These are phyloP conservation scores for Rhopilema esculentum DNA, from an alignment of 30 jellyfish, hydroid and myxozoan genomes.

Conservation along the genomic window DNA sequence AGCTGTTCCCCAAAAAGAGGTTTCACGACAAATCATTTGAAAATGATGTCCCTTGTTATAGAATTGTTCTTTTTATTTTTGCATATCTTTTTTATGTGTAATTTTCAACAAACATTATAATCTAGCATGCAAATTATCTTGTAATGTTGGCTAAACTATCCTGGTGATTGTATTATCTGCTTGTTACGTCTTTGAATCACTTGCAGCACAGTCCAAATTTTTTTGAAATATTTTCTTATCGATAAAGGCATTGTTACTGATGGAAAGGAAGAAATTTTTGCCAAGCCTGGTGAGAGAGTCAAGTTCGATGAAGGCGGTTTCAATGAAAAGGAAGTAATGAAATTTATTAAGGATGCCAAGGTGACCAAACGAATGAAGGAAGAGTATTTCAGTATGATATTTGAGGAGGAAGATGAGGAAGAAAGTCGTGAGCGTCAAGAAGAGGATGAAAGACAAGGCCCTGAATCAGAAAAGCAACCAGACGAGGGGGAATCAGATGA, in stretches of 20 bases:
- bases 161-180: background rate
- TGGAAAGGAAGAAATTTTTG: constrained; percentile 71
- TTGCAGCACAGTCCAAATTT: background rate
- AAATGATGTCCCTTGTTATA: too few species aligned
- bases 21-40: too few species aligned
- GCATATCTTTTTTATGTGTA: too few species aligned
- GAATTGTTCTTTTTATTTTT: too few species aligned
- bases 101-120: too few species aligned
- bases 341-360: constrained; percentile 47
- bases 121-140: too few species aligned
- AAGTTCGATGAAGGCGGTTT: constrained; percentile 53
- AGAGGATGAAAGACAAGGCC: constrained; percentile 34
- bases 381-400: constrained; percentile 3
- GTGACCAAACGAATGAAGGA: constrained; percentile 40
- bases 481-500: background rate
- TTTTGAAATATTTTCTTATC: too few species aligned
- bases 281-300: constrained; percentile 80
- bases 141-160: too few species aligned
- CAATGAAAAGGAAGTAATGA: constrained; percentile 16
- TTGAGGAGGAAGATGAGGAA: constrained; percentile 59
- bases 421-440: constrained; percentile 6
- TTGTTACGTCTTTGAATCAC: background rate
- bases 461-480: constrained; percentile 7
- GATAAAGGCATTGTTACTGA: constrained; percentile 72
- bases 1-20: too few species aligned